These are phyloP conservation scores for Tringa solitaria DNA, from an alignment of 2,113 vertebrate species.

Conservation along the genomic window DNA sequence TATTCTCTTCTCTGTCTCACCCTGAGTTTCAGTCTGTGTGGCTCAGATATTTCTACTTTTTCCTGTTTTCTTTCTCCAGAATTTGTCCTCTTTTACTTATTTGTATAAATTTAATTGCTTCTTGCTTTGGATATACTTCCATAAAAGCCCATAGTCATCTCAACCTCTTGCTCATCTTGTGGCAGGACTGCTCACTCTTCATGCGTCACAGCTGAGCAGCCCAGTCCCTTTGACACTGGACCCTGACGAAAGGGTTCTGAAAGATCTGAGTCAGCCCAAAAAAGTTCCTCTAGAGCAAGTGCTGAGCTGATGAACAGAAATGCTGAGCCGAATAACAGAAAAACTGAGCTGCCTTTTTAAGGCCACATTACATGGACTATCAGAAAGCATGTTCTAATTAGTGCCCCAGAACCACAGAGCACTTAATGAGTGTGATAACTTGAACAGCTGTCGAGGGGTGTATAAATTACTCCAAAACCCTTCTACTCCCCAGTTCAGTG, in stretches of 20 bases:
- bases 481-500: background rate
- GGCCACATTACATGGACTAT: background rate
- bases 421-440: background rate
- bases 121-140: background rate
- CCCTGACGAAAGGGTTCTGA: background rate
- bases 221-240: background rate
- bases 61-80: background rate
- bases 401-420: background rate
- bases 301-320: background rate
- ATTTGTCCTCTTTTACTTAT: background rate
- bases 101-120: background rate
- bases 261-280: background rate
- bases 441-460: background rate
- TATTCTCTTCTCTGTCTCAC: background rate
- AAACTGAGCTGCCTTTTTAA: background rate
- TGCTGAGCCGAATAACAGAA: background rate
- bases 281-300: background rate
- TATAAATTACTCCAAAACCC: background rate
- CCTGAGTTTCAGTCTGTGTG: background rate
- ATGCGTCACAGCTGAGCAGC: background rate
- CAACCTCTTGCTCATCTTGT: background rate
- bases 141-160: background rate
- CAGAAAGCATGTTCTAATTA: background rate
- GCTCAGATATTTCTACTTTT: background rate
- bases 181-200: background rate